Percentiles rank a stretch among this genome's conserved stretches.
These are phyloP conservation scores for Bedellia somnulentella DNA, from an alignment of 2,888 invertebrate species.

Conservation along the genomic window DNA sequence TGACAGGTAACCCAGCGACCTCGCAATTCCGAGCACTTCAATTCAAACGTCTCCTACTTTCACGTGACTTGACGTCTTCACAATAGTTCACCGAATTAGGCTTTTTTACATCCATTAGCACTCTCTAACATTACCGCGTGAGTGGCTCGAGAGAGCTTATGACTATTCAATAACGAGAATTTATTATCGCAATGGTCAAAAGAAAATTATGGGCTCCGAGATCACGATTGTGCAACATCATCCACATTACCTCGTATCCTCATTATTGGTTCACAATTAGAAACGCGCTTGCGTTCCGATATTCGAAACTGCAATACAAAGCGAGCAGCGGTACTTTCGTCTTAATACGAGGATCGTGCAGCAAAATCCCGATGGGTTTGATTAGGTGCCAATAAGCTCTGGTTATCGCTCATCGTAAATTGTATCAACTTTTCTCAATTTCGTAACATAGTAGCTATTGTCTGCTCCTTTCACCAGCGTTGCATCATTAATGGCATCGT, in stretches of 20 bases:
- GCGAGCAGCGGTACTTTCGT: too few species aligned
- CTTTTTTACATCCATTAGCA: slow-evolving; percentile 17
- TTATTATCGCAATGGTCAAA: too few species aligned
- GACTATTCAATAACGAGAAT: slow-evolving; percentile 18
- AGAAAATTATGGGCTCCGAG: slow-evolving; percentile 20
- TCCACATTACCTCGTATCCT: slow-evolving; percentile 13
- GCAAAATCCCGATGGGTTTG: too few species aligned
- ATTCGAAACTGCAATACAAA: too few species aligned
- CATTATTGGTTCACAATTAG: too few species aligned
- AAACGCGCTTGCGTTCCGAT: too few species aligned
- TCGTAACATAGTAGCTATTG: slow-evolving; percentile 2
- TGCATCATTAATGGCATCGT: slow-evolving; percentile 3
- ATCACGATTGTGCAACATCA: slow-evolving; percentile 24
- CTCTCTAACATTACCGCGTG: slow-evolving; percentile 13
- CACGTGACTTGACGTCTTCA: slow-evolving; percentile 19
- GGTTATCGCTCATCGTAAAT: slow-evolving; percentile 3
- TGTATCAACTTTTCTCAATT: slow-evolving; percentile 1
- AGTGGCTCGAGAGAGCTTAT: slow-evolving; percentile 13
- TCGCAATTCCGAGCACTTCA: slow-evolving; percentile 10
- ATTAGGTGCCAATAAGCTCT: too few species aligned
- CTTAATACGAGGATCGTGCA: too few species aligned
- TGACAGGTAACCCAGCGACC: slow-evolving; percentile 34
- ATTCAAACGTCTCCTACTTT: slow-evolving; percentile 21
- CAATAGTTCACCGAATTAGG: slow-evolving; percentile 24
- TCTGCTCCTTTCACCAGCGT: slow-evolving; percentile 6